Percentiles rank a stretch among this genome's conserved stretches.
Conservation (phyloP, 2,113 vertebrate species). For the Onychorhynchus coronatus region DNA sequence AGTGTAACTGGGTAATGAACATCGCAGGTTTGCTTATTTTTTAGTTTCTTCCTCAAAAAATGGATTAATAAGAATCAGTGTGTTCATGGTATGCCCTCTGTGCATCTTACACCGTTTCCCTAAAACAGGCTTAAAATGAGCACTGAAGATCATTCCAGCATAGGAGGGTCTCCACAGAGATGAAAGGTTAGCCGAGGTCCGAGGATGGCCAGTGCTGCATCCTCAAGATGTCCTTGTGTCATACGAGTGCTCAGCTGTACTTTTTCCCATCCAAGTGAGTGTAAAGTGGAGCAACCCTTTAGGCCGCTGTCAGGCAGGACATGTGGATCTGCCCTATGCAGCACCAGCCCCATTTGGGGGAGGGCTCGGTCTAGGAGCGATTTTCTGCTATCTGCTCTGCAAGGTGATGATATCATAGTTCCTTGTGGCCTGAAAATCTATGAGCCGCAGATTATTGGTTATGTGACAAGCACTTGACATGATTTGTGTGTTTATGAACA, state of each 20-base stretch:
- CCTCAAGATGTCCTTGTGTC: neutral
- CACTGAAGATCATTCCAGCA: neutral
- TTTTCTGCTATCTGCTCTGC: neutral
- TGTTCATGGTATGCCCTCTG: neutral
- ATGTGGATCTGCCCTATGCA: fast-evolving
- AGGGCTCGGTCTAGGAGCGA: fast-evolving
- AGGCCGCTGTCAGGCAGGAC: neutral
- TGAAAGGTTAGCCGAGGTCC: neutral
- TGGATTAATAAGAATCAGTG: neutral
- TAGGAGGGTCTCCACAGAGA: neutral
- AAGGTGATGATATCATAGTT: neutral
- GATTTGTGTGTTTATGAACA: neutral
- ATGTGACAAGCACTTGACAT: neutral
- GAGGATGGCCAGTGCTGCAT: neutral
- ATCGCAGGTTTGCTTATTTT: neutral
- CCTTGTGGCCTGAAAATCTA: neutral
- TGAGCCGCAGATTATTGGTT: neutral
- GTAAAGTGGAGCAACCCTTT: neutral
- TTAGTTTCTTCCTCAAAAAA: neutral
- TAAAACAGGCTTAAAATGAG: neutral
- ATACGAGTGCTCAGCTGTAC: neutral
- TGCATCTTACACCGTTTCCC: neutral
- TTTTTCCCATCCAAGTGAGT: neutral
- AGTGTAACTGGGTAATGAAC: neutral
- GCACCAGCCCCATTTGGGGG: neutral